Evolutionary conservation across 2,113 vertebrate genomes (phyloP).

Genomic region (Mohoua ochrocephala): DNA sequence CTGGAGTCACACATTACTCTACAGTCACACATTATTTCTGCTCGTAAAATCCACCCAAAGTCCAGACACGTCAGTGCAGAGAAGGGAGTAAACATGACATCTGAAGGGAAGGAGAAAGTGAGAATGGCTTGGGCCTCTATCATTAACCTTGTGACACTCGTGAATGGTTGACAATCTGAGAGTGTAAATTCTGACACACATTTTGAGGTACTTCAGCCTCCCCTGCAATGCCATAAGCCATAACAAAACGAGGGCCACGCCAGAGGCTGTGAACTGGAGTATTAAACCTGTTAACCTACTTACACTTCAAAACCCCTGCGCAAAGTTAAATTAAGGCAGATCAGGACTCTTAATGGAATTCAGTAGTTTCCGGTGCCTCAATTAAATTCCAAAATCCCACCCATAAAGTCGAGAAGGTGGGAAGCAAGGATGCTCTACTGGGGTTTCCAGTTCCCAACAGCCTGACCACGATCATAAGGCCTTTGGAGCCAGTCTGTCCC

Average conservation of each 20-base stretch:
- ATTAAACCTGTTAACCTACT: neutral
- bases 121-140: neutral
- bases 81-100: neutral
- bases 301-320: neutral
- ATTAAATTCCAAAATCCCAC: neutral
- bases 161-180: neutral
- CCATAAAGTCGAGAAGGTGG: neutral
- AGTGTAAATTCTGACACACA: neutral
- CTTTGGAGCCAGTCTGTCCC: neutral
- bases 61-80: neutral
- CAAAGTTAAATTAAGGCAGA: neutral
- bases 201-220: neutral
- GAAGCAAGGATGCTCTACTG: neutral
- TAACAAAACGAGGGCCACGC: neutral
- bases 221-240: neutral
- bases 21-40: neutral
- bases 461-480: fast-evolving
- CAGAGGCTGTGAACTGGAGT: neutral
- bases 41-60: neutral
- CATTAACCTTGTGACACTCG: neutral
- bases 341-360: neutral
- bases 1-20: neutral
- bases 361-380: neutral
- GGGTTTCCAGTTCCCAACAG: neutral
- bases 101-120: neutral